These are phyloP conservation scores for Otis tarda DNA, from an alignment of 2,113 vertebrate species.

Conservation along the genomic window DNA sequence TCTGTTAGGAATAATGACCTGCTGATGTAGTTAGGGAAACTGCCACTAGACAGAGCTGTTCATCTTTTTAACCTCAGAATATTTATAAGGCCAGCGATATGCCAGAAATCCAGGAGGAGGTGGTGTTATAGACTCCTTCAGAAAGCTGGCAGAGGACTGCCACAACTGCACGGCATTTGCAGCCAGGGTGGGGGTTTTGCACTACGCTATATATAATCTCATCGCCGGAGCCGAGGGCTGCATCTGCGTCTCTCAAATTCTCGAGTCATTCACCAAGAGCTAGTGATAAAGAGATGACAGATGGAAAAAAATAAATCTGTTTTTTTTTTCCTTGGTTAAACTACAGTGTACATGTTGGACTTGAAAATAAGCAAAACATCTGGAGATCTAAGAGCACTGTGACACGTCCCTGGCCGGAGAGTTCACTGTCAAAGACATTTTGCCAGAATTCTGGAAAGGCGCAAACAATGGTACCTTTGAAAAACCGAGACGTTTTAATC, in stretches of 20 bases:
- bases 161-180: background rate
- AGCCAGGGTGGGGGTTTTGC: background rate
- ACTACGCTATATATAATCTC: background rate
- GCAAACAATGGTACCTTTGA: background rate
- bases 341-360: background rate
- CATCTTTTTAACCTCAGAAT: slow-evolving; percentile 52
- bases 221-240: background rate
- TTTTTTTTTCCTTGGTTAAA: background rate
- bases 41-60: slow-evolving; percentile 78
- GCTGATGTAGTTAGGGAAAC: slow-evolving; percentile 57
- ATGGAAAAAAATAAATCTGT: background rate
- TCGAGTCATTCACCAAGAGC: background rate
- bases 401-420: background rate
- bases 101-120: background rate
- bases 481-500: background rate
- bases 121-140: background rate
- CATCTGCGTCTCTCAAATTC: background rate
- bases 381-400: background rate
- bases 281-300: background rate
- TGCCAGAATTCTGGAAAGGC: background rate
- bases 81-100: background rate
- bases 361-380: background rate
- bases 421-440: background rate
- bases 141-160: background rate
- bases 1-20: background rate